Conservation (phyloP, 1,140 invertebrate genomes). For the Metaphire vulgaris region DNA sequence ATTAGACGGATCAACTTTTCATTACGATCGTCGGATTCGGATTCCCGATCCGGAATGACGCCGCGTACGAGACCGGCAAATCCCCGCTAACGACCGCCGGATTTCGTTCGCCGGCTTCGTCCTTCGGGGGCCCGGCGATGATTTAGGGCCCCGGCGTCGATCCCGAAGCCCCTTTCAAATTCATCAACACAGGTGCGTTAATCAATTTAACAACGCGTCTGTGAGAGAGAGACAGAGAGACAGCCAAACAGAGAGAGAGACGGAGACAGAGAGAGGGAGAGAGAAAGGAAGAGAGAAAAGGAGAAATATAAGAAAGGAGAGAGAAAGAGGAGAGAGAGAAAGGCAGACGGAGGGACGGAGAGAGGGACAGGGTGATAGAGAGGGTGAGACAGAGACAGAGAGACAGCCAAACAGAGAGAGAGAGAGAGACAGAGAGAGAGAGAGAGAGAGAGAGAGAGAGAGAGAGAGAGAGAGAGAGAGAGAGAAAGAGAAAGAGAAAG, state of each 20-base stretch:
- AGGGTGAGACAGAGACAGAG: no score
- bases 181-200: conserved; percentile 1
- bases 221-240: not conserved
- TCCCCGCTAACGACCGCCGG: not conserved
- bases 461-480: no score
- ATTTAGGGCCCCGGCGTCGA: not conserved
- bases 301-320: not conserved
- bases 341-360: not conserved
- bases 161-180: not conserved
- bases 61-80: no score
- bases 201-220: not conserved
- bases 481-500: no score
- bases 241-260: not conserved
- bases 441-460: no score
- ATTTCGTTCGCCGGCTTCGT: not conserved
- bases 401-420: no score
- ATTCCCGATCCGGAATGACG: no score
- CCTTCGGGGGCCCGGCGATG: not conserved
- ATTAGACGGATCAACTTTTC: not conserved
- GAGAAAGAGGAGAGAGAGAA: not conserved
- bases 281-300: not conserved
- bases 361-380: not conserved
- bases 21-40: not conserved
- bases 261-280: not conserved
- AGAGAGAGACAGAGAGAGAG: no score